Evolutionary conservation across 2,113 vertebrate genomes (phyloP).

Genomic region (Ctenomys sociabilis): DNA sequence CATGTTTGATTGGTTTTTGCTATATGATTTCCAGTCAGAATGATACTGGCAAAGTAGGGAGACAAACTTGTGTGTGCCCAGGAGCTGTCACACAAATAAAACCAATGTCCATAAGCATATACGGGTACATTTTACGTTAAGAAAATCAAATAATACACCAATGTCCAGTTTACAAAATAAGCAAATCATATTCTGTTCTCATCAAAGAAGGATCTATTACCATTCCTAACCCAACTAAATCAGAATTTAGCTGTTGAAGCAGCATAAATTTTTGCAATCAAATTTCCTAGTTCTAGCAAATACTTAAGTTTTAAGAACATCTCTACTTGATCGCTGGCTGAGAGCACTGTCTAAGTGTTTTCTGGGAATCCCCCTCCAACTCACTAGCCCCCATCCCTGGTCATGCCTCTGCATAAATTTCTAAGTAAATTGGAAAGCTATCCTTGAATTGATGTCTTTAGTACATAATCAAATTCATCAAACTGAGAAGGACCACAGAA

Average conservation of each 20-base stretch:
- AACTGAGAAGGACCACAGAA: conserved; percentile 16
- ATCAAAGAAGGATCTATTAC: background rate
- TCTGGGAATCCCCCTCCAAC: background rate
- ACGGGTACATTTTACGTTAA: background rate
- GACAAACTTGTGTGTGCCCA: background rate
- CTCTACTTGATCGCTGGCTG: background rate
- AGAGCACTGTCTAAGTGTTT: background rate
- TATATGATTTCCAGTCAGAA: background rate
- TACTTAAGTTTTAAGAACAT: background rate
- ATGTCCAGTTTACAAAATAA: background rate
- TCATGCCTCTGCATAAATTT: conserved; percentile 16
- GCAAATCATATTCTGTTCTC: background rate
- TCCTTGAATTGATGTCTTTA: background rate
- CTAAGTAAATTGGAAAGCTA: background rate
- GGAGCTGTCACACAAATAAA: background rate
- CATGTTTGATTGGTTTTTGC: background rate
- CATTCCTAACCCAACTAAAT: background rate
- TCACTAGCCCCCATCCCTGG: background rate
- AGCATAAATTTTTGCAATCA: background rate
- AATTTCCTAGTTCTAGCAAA: background rate
- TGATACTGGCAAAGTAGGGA: background rate
- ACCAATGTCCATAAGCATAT: no score
- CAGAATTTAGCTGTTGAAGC: background rate
- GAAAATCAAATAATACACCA: background rate
- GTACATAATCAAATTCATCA: background rate